Evolutionary conservation across 2,888 invertebrate genomes (phyloP).

Genomic region (Rhamphomyia laevipes): DNA sequence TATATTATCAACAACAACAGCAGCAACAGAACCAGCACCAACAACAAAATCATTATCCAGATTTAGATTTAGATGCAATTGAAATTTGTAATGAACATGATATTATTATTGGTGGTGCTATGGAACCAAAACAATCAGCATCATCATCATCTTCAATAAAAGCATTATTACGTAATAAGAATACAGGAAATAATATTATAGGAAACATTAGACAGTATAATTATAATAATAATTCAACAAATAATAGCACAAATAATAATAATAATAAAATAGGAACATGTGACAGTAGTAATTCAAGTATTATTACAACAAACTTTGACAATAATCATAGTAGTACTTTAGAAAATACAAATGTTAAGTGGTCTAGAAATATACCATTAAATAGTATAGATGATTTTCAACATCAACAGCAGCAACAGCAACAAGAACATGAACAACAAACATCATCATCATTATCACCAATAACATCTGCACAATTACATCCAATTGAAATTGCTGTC

Average conservation of each 20-base stretch:
- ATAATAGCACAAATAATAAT: not conserved
- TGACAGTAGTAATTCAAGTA: not conserved
- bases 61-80: not conserved
- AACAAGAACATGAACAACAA: not conserved
- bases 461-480: not conserved
- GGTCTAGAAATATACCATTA: too few relatives aligned
- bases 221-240: too few relatives aligned
- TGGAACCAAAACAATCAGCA: not conserved
- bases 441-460: conserved; percentile 4
- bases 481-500: not conserved
- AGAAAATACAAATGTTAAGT: too few relatives aligned
- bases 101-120: not conserved
- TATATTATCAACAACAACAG: conserved; percentile 8
- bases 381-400: too few relatives aligned
- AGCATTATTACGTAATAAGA: too few relatives aligned
- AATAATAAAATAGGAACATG: not conserved
- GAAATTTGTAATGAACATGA: not conserved
- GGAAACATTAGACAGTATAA: too few relatives aligned
- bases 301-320: too few relatives aligned
- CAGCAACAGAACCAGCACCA: conserved; percentile 14
- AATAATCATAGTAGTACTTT: too few relatives aligned
- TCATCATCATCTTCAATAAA: not conserved
- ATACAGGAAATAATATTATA: too few relatives aligned
- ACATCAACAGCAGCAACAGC: too few relatives aligned
- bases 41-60: conserved; percentile 7